Base-by-base conservation (phyloP, 2,888 invertebrate genomes). In the Epinotia brunnichana region DNA sequence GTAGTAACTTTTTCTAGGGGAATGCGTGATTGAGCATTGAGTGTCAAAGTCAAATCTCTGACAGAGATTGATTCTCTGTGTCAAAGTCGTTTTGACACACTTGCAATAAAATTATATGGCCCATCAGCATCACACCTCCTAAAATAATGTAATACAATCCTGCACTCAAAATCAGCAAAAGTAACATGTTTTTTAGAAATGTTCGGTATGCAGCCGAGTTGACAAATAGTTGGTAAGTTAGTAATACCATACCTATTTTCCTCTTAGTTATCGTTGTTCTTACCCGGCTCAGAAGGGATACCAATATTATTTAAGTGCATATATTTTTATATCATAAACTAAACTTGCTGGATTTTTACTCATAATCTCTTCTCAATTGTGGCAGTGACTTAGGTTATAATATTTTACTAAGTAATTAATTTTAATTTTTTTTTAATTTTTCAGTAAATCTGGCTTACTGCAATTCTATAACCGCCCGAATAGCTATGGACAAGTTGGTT, bases 101-200 rank as follows among this genome's bases (percentile, higher is more conserved):
- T 41, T 48, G 10, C 19, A 56, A 15, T 48, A 10, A 51, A 53
- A 61, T 62, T 35, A 56, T 56, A 24, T 51, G 57, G 41, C 39
- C 53, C n/a, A n/a, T n/a, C n/a, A n/a, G n/a, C 60, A 24, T 59
- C 29, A n/a, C 48, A 41, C 10, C 17, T 15, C 24, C 24, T 44
- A 48, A 68, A 72, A 72, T 72, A 67, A 72, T 72, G 61, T 72
- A 67, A 68, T 67, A 48, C 48, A n/a, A 67, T 51, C 29, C 48
- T 29, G 29, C 54, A 48, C 21, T 48, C 21, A 56, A 39, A 15
- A 67, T 60, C 53, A 67, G 54, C 21, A 78, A 79, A 79, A 79
- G 77, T 86, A 91, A 77, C 78, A 92, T 92, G 92, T 88, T 91
- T 79, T 88, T 82, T 79, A 88, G 86, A 87, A 92, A 91, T 89